Conservation (phyloP, 2,797 vertebrate species). For the Takifugu ocellatus region DNA sequence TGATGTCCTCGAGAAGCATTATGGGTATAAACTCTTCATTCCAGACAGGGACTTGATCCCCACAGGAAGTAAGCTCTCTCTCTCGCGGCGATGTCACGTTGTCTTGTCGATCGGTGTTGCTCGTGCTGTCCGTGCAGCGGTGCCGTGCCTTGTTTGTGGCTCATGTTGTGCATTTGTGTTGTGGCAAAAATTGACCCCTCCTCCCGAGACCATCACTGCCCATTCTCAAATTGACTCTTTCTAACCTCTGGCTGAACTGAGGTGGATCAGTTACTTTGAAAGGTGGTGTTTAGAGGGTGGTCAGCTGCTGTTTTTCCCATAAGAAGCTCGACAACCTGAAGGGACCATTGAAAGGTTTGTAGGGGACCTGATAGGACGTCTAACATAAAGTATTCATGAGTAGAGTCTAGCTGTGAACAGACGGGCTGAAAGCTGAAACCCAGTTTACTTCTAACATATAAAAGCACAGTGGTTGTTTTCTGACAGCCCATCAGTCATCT, state of each 20-base stretch:
- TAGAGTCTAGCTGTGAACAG: too few species aligned
- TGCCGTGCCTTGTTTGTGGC: constrained; percentile 49
- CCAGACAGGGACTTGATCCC: constrained; percentile 99
- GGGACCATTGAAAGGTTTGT: too few species aligned
- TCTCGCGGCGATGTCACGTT: constrained; percentile 64
- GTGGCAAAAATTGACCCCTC: constrained; percentile 29
- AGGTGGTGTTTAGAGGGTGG: constrained; percentile 8
- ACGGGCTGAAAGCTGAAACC: too few species aligned
- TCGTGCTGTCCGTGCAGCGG: constrained; percentile 51
- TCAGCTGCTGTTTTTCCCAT: not conserved
- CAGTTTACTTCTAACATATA: too few species aligned
- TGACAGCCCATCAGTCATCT: too few species aligned
- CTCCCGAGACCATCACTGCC: constrained; percentile 15
- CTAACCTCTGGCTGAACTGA: constrained; percentile 22
- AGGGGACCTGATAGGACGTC: too few species aligned
- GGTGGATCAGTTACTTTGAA: constrained; percentile 16
- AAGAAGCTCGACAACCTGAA: too few species aligned
- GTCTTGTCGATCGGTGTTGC: constrained; percentile 61
- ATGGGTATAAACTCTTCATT: constrained; percentile 98
- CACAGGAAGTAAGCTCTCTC: constrained; percentile 93
- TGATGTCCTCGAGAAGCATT: constrained; percentile 98
- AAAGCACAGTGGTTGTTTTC: too few species aligned
- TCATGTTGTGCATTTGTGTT: constrained; percentile 52
- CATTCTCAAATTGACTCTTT: constrained; percentile 24
- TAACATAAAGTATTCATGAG: too few species aligned